Percentiles rank a stretch among this genome's conserved stretches.
Evolutionary conservation across 2,888 invertebrate species (phyloP).

Genomic region (Hyppa rectilinea): DNA sequence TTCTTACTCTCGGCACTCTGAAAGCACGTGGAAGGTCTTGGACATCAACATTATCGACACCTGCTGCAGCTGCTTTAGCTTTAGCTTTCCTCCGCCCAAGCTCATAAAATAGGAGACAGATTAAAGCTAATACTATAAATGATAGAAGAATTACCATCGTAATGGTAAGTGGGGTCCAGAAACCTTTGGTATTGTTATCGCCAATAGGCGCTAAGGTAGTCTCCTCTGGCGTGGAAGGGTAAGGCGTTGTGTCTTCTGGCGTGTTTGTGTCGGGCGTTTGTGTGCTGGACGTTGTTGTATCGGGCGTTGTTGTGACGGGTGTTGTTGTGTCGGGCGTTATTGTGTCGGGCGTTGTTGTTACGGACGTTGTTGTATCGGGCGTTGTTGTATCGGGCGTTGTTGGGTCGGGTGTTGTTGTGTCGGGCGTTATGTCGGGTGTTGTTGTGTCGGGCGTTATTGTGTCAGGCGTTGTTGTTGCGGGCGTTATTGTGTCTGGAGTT

Average conservation of each 20-base stretch:
- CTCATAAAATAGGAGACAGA: constrained; percentile 61
- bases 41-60: constrained; percentile 20
- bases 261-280: not conserved
- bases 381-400: not conserved
- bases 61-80: constrained; percentile 9
- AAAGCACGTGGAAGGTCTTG: constrained; percentile 43
- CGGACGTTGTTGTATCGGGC: not conserved
- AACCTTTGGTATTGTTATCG: constrained; percentile 20
- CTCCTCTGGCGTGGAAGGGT: not conserved
- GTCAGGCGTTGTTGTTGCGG: not conserved
- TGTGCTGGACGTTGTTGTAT: not conserved
- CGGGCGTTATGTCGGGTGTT: not conserved
- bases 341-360: not conserved
- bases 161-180: constrained; percentile 68
- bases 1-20: constrained; percentile 60
- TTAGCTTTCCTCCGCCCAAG: constrained; percentile 57
- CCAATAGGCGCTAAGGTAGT: constrained; percentile 3
- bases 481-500: not conserved
- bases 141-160: constrained; percentile 57
- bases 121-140: constrained; percentile 49
- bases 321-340: not conserved
- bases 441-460: not conserved
- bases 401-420: not conserved
- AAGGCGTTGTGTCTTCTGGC: constrained; percentile 2
- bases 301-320: not conserved